These are phyloP conservation scores for Callyntrura sp. DNA, from an alignment of 2,888 invertebrate species.

Conservation along the genomic window DNA sequence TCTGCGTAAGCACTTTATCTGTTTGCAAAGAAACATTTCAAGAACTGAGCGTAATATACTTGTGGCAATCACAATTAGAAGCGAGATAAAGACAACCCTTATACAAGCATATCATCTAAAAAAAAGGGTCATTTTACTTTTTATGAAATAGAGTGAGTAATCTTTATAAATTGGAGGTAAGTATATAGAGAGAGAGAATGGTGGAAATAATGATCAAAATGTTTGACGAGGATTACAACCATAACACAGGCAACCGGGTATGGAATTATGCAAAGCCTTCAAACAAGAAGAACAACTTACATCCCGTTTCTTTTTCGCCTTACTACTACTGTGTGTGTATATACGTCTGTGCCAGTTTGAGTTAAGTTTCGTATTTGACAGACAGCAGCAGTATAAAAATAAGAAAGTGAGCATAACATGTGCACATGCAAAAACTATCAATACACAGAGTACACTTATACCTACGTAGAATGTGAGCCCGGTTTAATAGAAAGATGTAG, in stretches of 20 bases:
- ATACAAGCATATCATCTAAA: not conserved
- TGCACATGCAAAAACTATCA: conserved; percentile 38
- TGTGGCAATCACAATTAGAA: not conserved
- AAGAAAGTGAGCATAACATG: conserved; percentile 34
- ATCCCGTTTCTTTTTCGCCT: conserved; percentile 55
- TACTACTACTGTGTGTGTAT: conserved; percentile 24
- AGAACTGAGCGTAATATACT: not conserved
- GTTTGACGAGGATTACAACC: conserved; percentile 69
- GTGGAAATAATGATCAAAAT: conserved; percentile 76
- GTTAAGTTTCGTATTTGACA: not conserved
- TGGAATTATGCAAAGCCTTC: conserved; percentile 74
- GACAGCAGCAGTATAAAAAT: not conserved
- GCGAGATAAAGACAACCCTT: not conserved
- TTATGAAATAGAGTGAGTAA: conserved; percentile 57
- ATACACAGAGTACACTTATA: not conserved
- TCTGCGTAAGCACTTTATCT: not conserved
- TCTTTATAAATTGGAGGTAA: conserved; percentile 30
- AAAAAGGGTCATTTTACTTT: not conserved
- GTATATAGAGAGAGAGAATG: conserved; percentile 40
- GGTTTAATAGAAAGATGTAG: conserved; percentile 1
- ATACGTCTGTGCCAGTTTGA: conserved; percentile 63
- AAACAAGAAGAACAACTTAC: conserved; percentile 75
- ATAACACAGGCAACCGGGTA: conserved; percentile 16
- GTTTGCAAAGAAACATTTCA: not conserved
- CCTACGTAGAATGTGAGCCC: not conserved